phyloP scores from a whole-genome alignment of 2,797 vertebrate genomes.

The Sebastes nivosus region DNA sequence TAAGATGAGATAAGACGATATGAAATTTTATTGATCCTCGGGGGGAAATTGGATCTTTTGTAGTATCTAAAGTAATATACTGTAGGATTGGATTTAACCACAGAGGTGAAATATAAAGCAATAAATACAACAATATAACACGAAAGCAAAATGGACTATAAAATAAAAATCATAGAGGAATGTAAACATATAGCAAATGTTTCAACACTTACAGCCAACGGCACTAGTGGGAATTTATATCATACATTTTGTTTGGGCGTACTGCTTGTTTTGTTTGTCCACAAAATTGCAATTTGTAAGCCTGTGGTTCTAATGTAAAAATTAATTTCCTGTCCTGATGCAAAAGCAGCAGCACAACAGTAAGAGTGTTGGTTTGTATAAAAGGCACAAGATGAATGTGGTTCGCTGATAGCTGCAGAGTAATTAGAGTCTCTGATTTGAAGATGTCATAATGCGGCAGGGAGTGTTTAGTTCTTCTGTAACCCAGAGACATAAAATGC shows the following conservation, averaged over 20 bases:
- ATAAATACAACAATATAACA: neutral
- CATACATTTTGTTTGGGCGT: neutral
- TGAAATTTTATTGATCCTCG: conserved; percentile 40
- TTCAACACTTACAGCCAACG: neutral
- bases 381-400: neutral
- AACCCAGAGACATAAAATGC: neutral
- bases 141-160: neutral
- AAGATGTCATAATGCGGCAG: neutral
- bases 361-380: neutral
- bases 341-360: neutral
- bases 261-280: neutral
- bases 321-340: neutral
- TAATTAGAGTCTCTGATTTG: conserved; percentile 22
- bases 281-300: neutral
- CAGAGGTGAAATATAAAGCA: neutral
- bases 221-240: neutral
- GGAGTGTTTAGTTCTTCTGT: neutral
- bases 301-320: neutral
- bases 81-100: neutral
- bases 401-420: neutral
- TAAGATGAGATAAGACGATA: conserved; percentile 22
- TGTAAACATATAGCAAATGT: neutral
- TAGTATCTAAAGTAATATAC: conserved; percentile 4
- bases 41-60: conserved; percentile 7
- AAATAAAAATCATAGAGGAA: neutral